Evolutionary conservation across 1,140 invertebrate genomes (phyloP).

Genomic region (Polypedilum vanderplanki): DNA sequence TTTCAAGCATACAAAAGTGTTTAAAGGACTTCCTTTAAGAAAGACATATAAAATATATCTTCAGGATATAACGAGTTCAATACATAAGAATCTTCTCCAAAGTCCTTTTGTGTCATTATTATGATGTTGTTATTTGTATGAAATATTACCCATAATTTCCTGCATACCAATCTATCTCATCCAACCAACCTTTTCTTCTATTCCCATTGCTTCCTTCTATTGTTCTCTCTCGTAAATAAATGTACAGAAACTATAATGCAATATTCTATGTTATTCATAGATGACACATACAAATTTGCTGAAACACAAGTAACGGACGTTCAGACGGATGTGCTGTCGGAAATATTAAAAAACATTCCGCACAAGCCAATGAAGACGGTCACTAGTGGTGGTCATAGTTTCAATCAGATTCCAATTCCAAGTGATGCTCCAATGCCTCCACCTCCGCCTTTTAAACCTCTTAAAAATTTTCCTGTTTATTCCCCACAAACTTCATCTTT

Average conservation of each 20-base stretch:
- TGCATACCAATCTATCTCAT: background rate
- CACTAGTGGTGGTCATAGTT: background rate
- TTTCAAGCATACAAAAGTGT: too few relatives aligned
- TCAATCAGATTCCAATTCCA: conserved; percentile 15
- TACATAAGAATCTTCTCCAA: too few relatives aligned
- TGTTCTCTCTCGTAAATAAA: background rate
- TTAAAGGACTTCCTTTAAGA: too few relatives aligned
- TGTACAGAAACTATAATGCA: background rate
- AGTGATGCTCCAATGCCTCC: background rate
- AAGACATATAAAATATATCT: too few relatives aligned
- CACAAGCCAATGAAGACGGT: conserved; percentile 10
- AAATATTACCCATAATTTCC: background rate
- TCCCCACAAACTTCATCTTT: background rate
- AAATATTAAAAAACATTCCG: conserved; percentile 12
- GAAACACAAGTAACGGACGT: background rate
- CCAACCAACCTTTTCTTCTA: background rate
- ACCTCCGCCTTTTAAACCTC: background rate
- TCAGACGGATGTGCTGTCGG: background rate
- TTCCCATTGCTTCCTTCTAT: background rate
- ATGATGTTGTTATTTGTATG: too few relatives aligned
- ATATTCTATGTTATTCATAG: background rate
- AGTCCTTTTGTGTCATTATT: background rate
- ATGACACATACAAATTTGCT: conserved; percentile 16
- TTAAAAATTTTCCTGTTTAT: background rate
- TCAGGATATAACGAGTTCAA: too few relatives aligned